Evolutionary conservation across 2,797 vertebrate genomes (phyloP).

Genomic region (Dipus sagitta): DNA sequence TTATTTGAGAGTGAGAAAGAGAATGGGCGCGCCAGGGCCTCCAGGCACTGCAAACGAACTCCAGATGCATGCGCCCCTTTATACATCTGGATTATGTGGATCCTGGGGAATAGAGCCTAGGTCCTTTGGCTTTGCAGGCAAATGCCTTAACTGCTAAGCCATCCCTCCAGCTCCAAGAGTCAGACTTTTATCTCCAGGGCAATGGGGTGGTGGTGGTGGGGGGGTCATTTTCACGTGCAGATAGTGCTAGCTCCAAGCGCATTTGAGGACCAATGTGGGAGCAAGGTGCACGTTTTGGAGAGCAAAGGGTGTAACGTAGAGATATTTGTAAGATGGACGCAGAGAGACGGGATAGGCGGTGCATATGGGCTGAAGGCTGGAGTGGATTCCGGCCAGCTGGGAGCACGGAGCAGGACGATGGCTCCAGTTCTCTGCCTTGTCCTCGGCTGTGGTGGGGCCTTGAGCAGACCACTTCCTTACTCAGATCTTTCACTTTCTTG

Average conservation of each 20-base stretch:
- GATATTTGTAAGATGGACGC: background rate
- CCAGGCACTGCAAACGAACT: no score
- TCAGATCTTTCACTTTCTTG: slow-evolving; percentile 26
- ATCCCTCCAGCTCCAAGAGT: no score
- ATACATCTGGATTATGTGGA: no score
- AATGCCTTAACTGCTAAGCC: no score
- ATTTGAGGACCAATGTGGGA: slow-evolving; percentile 14
- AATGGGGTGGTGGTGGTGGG: background rate
- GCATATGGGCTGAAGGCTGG: background rate
- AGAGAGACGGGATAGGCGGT: background rate
- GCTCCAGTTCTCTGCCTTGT: background rate
- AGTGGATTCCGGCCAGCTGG: no score
- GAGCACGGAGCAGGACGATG: background rate
- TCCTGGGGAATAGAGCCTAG: no score
- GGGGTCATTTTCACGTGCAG: background rate
- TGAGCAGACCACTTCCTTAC: background rate
- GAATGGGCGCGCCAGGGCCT: no score
- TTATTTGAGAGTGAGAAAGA: no score
- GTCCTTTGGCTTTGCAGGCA: no score
- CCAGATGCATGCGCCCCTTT: no score
- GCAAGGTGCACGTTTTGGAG: background rate
- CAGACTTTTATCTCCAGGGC: background rate
- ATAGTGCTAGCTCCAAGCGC: background rate
- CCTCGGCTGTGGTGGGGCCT: background rate
- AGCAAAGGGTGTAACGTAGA: slow-evolving; percentile 13